Evolutionary conservation across 2,888 invertebrate genomes (phyloP).

Genomic region (Xiphydria camelus): DNA sequence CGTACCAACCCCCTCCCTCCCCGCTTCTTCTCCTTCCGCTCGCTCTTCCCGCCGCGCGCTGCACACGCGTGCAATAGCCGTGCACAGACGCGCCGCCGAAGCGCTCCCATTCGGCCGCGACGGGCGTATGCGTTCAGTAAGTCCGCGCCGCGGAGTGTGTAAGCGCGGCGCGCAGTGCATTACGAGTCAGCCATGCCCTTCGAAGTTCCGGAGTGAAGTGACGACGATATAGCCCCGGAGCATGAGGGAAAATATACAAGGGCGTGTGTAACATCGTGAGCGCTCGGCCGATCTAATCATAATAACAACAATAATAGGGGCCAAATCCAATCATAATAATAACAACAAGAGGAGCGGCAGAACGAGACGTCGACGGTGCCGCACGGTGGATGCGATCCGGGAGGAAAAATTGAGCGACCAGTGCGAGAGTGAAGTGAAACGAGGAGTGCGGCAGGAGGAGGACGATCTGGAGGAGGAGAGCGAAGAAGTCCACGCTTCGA

Average conservation of each 20-base stretch:
- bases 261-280: slow-evolving; percentile 10
- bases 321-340: neutral
- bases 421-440: slow-evolving; percentile 17
- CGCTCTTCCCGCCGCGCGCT: too few species aligned
- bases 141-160: too few species aligned
- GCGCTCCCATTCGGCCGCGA: too few species aligned
- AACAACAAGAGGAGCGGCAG: neutral
- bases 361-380: neutral
- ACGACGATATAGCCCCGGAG: slow-evolving; percentile 6
- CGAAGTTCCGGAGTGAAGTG: slow-evolving; percentile 13
- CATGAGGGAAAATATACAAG: slow-evolving; percentile 15
- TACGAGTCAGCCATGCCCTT: slow-evolving; percentile 10
- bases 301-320: slow-evolving; percentile 7
- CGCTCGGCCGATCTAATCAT: slow-evolving; percentile 10
- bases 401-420: slow-evolving; percentile 4
- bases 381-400: neutral
- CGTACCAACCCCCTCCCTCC: too few species aligned
- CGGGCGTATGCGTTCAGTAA: too few species aligned
- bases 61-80: too few species aligned
- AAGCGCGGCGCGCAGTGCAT: slow-evolving; percentile 15
- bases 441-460: neutral
- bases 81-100: too few species aligned
- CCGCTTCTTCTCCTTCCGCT: too few species aligned
- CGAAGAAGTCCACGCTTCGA: too few species aligned
- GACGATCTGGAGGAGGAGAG: too few species aligned